Base-by-base conservation (phyloP, 2,797 vertebrate genomes). In the Sorex maritimensis region DNA sequence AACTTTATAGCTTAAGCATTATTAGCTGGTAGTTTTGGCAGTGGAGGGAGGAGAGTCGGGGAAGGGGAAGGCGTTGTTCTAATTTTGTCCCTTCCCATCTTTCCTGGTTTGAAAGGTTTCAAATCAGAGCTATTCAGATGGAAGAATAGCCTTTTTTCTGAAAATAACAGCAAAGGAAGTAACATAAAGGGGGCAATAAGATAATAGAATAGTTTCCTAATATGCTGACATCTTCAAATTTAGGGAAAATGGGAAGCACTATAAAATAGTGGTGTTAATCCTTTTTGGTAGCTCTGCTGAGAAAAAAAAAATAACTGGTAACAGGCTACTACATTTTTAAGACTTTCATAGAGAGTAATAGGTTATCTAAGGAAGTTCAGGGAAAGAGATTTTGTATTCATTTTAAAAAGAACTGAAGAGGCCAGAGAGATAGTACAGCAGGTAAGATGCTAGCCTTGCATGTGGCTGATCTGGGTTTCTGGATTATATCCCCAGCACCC, bases 101-200 rank as follows among this genome's bases (percentile, higher is more conserved):
- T 28, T 90, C 67, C 41, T 74, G 41, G n/a, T 68, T 85, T 55
- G n/a, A 88, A 93, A 92, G 79, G 61, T 7, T 52, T 61, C 17
- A 38, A 14, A 81, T 38, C 34, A 17, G 81, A 84, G 77, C 46
- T 82, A 6, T 82, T 89, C 75, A 44, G 30, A 17, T 41, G 58
- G 86, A 94, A 85, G 49, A 77, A 68, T 79, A 17, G 55, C 55
- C 52, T 71, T 68, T 71, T 34, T 88, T 77, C 44, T 67, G 14
- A 73, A 63, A 80, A 85, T 34, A 81, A 81, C 5, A 61, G 44
- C 24, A 21, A 93, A 88, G 75, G 63, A 65, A 65, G 4, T 6
- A 41, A 52, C 10, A 23, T 4, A 12, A 63, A 82, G 30, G 19
- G 10, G 11, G 49, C 21, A 69, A 52, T 14, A 24, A 88, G n/a